Base-by-base conservation (phyloP, 2,113 vertebrate genomes). In the Glaucidium brasilianum region DNA sequence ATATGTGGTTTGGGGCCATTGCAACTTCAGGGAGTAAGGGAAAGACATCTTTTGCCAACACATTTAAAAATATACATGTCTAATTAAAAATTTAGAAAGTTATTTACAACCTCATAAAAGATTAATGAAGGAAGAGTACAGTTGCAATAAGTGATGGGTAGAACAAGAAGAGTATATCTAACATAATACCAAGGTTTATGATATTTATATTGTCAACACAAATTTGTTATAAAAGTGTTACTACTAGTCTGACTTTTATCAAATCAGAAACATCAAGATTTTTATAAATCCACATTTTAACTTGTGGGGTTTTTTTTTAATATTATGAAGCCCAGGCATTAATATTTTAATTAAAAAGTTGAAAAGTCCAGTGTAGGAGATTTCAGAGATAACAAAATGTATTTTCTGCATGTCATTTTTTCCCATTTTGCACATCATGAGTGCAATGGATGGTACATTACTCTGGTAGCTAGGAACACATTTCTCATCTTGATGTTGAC, bases 271-370 rank as follows among this genome's bases (percentile, higher is more conserved):
- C 9, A 58, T 26, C 35, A 20, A 39, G 23, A 41, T 68, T 80
- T 74, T 71, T 47, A 35, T 45, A 77, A 76, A 58, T 41, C 1
- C 9, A 30, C 5, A 55, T 67, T 81, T 9, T 34, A 74, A 14
- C 4, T 45, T 45, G 7, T 45, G 2, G 0, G 10, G 1, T 1
- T 0, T 63, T 50, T 68, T 56, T 56, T 72, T 39, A 8, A 47
- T 41, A 45, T 35, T 60, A 52, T 30, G 15, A 79, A 69, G 4
- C 19, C 72, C 3, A 34, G 15, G 2, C 12, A 82, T 75, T 53
- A 74, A 34, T 52, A 79, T 55, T 2, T 19, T 73, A 69, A 60
- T 56, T 32, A 68, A 73, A 91, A 72, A 53, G 29, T n/a, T 82
- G 17, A 82, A 73, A 85, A 64, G 11, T 60, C 20, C 9, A 35